Evolutionary conservation across 2,888 invertebrate genomes (phyloP).

Genomic region (Drosophila picticornis): DNA sequence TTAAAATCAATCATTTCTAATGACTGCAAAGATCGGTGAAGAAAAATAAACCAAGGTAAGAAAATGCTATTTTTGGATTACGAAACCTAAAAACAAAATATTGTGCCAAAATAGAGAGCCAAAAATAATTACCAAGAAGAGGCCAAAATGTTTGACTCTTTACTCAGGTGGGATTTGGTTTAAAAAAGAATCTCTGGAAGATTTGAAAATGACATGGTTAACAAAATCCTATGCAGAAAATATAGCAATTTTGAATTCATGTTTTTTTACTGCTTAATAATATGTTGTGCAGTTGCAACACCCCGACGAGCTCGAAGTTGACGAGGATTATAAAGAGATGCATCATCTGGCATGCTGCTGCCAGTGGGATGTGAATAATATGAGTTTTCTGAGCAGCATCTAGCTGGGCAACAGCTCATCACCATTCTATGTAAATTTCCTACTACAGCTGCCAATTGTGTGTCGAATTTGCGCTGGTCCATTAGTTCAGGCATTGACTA

Average conservation of each 20-base stretch:
- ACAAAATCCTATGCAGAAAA: neutral
- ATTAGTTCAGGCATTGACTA: constrained; percentile 82
- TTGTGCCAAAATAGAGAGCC: too few species aligned
- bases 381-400: constrained; percentile 58
- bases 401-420: constrained; percentile 78
- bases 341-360: constrained; percentile 77
- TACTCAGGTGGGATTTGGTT: neutral
- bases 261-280: neutral
- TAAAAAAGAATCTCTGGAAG: neutral
- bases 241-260: neutral
- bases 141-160: neutral
- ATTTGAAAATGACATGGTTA: neutral
- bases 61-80: neutral
- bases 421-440: constrained; percentile 78
- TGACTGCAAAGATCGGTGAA: neutral
- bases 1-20: neutral
- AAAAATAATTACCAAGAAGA: neutral
- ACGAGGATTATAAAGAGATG: constrained; percentile 80
- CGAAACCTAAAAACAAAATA: neutral
- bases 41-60: neutral
- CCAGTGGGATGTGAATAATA: constrained; percentile 38
- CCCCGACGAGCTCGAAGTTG: constrained; percentile 74
- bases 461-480: constrained; percentile 81
- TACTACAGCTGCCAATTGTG: constrained; percentile 78
- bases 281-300: constrained; percentile 64